Evolutionary conservation across 2,113 vertebrate species (phyloP).

Genomic region (Cyprinodon brontotheroides): DNA sequence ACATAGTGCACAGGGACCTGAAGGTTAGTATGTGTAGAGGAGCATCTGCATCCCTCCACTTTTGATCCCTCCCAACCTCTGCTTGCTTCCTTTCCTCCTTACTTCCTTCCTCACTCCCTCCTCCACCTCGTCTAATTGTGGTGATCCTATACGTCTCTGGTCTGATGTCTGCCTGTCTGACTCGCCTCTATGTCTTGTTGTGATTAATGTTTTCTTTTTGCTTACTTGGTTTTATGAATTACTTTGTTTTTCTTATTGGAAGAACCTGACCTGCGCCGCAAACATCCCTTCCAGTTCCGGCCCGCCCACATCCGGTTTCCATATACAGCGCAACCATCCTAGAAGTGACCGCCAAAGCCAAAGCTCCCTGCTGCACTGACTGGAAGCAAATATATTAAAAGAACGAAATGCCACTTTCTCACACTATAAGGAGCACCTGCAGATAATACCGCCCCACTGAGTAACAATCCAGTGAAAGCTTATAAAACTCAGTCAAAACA

Average conservation of each 20-base stretch:
- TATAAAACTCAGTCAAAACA: not conserved
- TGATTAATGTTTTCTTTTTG: slow-evolving; percentile 48
- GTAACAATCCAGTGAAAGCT: slow-evolving; percentile 31
- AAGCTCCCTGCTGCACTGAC: slow-evolving; percentile 66
- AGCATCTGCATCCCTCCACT: slow-evolving; percentile 55
- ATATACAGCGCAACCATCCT: too few relatives aligned
- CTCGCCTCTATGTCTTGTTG: slow-evolving; percentile 47
- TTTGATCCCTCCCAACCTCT: slow-evolving; percentile 23
- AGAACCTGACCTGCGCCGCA: slow-evolving; percentile 31
- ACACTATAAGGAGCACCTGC: not conserved
- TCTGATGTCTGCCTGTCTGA: slow-evolving; percentile 58
- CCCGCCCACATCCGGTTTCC: too few relatives aligned
- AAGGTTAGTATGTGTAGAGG: slow-evolving; percentile 85
- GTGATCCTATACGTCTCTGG: slow-evolving; percentile 37
- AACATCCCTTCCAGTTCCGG: not conserved
- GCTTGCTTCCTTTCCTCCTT: slow-evolving; percentile 48
- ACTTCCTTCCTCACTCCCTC: slow-evolving; percentile 33
- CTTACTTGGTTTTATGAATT: slow-evolving; percentile 13
- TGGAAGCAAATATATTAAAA: slow-evolving; percentile 6
- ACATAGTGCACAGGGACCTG: slow-evolving; percentile 90
- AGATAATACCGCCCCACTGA: slow-evolving; percentile 8
- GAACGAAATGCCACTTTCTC: slow-evolving; percentile 7
- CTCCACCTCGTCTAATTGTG: slow-evolving; percentile 52
- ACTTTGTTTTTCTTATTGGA: slow-evolving; percentile 33
- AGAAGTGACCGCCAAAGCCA: slow-evolving; percentile 18